Evolutionary conservation across 2,888 invertebrate species (phyloP).

Genomic region (Amblyteles armatorius): DNA sequence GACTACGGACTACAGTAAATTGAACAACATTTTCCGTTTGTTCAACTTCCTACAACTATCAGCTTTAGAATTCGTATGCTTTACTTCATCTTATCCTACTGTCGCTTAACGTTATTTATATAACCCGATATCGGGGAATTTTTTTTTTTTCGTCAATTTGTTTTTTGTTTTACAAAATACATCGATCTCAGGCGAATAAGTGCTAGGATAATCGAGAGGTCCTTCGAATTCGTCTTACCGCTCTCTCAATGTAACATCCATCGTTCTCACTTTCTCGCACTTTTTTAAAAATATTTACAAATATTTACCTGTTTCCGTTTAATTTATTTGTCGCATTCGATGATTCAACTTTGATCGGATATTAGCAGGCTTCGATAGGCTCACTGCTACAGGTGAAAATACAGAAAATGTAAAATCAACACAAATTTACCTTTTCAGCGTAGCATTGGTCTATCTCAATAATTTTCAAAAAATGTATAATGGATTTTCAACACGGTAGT

Average conservation of each 20-base stretch:
- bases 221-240: constrained; percentile 52
- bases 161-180: constrained; percentile 66
- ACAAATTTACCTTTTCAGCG: neutral
- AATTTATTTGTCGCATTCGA: constrained; percentile 23
- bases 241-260: constrained; percentile 24
- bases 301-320: constrained; percentile 39
- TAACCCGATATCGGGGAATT: constrained; percentile 43
- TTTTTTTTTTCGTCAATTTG: constrained; percentile 44
- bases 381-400: constrained; percentile 16
- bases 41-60: constrained; percentile 82
- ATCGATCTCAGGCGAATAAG: constrained; percentile 57
- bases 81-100: constrained; percentile 81
- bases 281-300: constrained; percentile 37
- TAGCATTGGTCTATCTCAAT: neutral
- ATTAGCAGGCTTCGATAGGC: neutral
- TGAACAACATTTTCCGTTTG: constrained; percentile 78
- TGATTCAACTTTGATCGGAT: constrained; percentile 6
- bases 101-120: constrained; percentile 58
- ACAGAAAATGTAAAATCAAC: neutral
- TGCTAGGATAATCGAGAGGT: constrained; percentile 58
- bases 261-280: constrained; percentile 16
- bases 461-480: neutral
- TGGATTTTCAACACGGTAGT: neutral
- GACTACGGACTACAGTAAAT: constrained; percentile 79
- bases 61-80: constrained; percentile 84